Conservation (phyloP, 92 coral and sea anemone genomes). For the Micromussa lordhowensis region DNA sequence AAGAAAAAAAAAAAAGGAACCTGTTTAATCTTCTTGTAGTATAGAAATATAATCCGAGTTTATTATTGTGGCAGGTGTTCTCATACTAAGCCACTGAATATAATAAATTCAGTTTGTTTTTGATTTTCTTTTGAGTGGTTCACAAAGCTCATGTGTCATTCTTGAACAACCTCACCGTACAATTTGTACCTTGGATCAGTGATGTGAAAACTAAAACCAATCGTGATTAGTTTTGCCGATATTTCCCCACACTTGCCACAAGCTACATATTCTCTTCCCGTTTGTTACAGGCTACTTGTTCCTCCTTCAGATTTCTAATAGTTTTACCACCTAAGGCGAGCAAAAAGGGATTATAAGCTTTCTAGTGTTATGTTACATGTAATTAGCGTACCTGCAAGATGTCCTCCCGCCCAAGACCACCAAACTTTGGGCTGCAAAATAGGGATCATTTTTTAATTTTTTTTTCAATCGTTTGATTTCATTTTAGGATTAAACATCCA, state of each 20-base stretch:
- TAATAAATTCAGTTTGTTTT: not conserved
- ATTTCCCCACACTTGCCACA: not conserved
- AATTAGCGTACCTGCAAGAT: slow-evolving; percentile 73
- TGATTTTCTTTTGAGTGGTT: not conserved
- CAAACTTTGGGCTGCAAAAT: slow-evolving; percentile 88
- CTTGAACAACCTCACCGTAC: too few relatives aligned
- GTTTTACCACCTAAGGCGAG: not conserved
- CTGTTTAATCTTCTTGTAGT: not conserved
- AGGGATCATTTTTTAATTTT: too few relatives aligned
- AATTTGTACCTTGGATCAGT: not conserved
- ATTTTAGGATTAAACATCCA: not conserved
- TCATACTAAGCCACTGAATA: not conserved
- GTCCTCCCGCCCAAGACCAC: slow-evolving; percentile 94
- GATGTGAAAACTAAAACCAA: too few relatives aligned
- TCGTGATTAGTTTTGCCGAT: not conserved
- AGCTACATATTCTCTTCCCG: not conserved
- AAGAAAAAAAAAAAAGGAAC: not conserved
- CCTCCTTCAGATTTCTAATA: not conserved
- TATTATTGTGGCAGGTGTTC: not conserved
- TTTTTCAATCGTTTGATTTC: too few relatives aligned
- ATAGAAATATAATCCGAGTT: not conserved
- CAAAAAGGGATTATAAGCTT: not conserved
- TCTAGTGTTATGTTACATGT: not conserved
- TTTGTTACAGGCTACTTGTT: not conserved
- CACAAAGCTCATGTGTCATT: too few relatives aligned